Evolutionary conservation across 2,888 invertebrate genomes (phyloP).

Genomic region (Bedellia somnulentella): DNA sequence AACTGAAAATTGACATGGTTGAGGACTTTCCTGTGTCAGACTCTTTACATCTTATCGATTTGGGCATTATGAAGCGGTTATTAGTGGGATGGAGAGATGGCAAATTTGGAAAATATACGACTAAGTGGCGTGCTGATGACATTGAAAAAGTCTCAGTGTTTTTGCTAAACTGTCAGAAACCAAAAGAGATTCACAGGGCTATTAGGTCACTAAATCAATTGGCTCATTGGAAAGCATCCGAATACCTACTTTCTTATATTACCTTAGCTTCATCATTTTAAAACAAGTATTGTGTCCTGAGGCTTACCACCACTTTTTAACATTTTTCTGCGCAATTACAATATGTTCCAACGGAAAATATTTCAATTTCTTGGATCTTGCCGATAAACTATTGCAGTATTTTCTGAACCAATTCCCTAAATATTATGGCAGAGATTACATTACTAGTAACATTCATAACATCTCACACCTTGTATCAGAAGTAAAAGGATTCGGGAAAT

Average conservation of each 20-base stretch:
- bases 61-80: too few species aligned
- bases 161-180: constrained; percentile 4
- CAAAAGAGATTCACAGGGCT: constrained; percentile 11
- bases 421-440: constrained; percentile 10
- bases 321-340: constrained; percentile 10
- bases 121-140: constrained; percentile 6
- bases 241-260: constrained; percentile 12
- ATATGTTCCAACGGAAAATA: constrained; percentile 10
- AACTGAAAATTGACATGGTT: constrained; percentile 4
- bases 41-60: constrained; percentile 4
- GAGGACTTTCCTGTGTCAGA: constrained; percentile 4
- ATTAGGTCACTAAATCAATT: constrained; percentile 10
- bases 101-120: constrained; percentile 7
- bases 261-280: constrained; percentile 11
- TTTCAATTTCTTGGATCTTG: constrained; percentile 7
- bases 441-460: constrained; percentile 13
- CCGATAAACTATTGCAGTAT: constrained; percentile 9
- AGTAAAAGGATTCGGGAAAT: constrained; percentile 8
- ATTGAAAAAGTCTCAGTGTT: constrained; percentile 5
- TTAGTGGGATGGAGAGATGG: constrained; percentile 7
- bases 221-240: constrained; percentile 11
- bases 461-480: constrained; percentile 9
- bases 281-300: constrained; percentile 7
- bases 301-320: constrained; percentile 9
- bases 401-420: constrained; percentile 9